A percentile compares a stretch with the other conserved stretches of the same genome.
phyloP scores from a whole-genome alignment of 2,113 vertebrate species.

The Tricholaema leucomelas region DNA sequence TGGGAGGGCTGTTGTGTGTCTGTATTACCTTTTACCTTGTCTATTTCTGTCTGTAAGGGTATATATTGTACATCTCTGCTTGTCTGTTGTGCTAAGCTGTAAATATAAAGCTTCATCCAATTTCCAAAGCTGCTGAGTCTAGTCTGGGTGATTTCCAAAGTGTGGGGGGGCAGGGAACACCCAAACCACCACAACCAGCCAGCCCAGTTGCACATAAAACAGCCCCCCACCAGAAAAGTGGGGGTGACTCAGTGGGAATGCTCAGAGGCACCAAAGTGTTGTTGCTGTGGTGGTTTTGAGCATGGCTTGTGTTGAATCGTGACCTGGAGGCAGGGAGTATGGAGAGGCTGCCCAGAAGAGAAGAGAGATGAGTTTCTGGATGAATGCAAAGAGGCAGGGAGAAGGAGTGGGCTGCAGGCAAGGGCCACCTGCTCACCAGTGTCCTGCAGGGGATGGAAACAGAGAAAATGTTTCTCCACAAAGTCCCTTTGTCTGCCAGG shows the following conservation, averaged over 20 bases:
- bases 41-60: too few species aligned
- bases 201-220: not conserved
- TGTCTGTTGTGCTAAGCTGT: too few species aligned
- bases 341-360: not conserved
- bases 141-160: too few species aligned
- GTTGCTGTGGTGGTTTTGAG: not conserved
- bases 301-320: not conserved
- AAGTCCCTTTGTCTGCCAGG: not conserved
- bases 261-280: not conserved
- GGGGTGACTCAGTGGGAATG: not conserved
- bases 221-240: accelerated
- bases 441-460: not conserved
- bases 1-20: too few species aligned
- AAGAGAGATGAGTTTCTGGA: not conserved
- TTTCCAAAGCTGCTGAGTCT: too few species aligned
- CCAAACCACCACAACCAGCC: too few species aligned
- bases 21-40: too few species aligned
- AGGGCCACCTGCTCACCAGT: not conserved
- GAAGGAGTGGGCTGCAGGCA: not conserved
- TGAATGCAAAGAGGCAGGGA: not conserved
- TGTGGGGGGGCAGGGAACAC: too few species aligned
- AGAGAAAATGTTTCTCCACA: not conserved
- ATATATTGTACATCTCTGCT: too few species aligned
- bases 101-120: too few species aligned
- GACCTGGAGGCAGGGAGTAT: not conserved